Evolutionary conservation across 2,113 vertebrate species (phyloP).

Genomic region (Nannobrachium achirus): DNA sequence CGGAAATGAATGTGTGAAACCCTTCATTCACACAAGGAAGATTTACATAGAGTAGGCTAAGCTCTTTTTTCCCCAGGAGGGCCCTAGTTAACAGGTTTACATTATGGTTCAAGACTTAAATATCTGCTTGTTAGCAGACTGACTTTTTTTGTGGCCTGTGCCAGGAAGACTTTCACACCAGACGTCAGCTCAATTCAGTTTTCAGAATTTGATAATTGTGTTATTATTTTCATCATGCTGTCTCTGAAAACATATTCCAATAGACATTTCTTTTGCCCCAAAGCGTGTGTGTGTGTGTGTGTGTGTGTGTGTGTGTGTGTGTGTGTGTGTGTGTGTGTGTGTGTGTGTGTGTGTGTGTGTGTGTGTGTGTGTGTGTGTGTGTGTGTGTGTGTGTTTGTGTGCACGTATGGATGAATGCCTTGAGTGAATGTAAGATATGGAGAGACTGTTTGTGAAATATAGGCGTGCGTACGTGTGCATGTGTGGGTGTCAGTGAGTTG

Average conservation of each 20-base stretch:
- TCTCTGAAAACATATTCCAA: slow-evolving; percentile 20
- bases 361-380: too few relatives aligned
- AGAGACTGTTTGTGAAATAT: slow-evolving; percentile 6
- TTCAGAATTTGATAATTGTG: slow-evolving; percentile 11
- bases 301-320: neutral
- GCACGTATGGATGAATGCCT: too few relatives aligned
- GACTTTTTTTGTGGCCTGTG: too few relatives aligned
- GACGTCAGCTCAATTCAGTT: slow-evolving; percentile 11
- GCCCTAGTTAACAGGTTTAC: too few relatives aligned
- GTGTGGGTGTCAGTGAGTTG: slow-evolving; percentile 11
- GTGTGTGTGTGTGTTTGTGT: too few relatives aligned
- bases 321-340: neutral
- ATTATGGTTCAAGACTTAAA: too few relatives aligned
- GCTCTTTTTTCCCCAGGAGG: too few relatives aligned
- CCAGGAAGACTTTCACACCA: slow-evolving; percentile 3
- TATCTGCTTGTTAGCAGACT: too few relatives aligned
- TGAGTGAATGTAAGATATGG: neutral
- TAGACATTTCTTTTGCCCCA: slow-evolving; percentile 1
- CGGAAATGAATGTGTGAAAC: too few relatives aligned
- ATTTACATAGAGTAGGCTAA: too few relatives aligned
- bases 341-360: too few relatives aligned
- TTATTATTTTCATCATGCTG: slow-evolving; percentile 1
- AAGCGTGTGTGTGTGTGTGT: neutral
- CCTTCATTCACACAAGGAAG: too few relatives aligned
- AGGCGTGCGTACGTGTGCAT: slow-evolving; percentile 30